Base-by-base conservation (phyloP, 2,888 invertebrate species). In the Craniophora ligustri region DNA sequence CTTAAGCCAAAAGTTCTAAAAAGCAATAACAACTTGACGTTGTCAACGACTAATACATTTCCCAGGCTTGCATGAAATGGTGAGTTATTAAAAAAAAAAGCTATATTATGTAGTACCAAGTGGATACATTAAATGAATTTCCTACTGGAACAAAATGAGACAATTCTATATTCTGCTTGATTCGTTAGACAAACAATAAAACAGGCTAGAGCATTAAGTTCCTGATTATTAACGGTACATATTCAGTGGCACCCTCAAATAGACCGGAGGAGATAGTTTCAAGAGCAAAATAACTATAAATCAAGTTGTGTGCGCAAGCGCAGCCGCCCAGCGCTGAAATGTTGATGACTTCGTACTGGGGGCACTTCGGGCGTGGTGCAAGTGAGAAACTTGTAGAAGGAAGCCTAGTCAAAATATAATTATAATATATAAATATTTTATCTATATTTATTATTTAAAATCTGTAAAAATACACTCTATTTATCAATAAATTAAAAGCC, bases 241-340 rank as follows among this genome's bases (percentile, higher is more conserved):
- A 62, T 67, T 67, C 64, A 55, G 36, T 64, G 49, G 48, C 63
- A 57, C 69, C 61, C 67, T 59, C 67, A 66, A 67, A 68, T 67
- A 67, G 67, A 72, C 60, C 44, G 51, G 56, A 60, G 66, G 76
- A 84, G 86, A 88, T 82, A 81, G 79, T 82, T 84, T 87, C 89
- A 89, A 89, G 91, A 88, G 85, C 84, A 86, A 81, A 82, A 83
- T 81, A 82, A 74, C 67, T 75, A 88, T 91, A 89, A 91, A 91
- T 91, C 89, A 88, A 80, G 77, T 66, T 62, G 82, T 47, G 72
- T 78, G 78, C 60, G 79, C 77, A 64, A 57, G 76, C 76, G 81
- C 88, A 87, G 88, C 82, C 86, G 83, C 78, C 87, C 80, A 66
- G 69, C 80, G 92, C 84, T 89, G 90, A 92, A 84, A 87, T 79